Evolutionary conservation across 2,888 invertebrate genomes (phyloP), one percentile per base, ranked within the genome.

Genomic region (Lutraria lutraria): DNA sequence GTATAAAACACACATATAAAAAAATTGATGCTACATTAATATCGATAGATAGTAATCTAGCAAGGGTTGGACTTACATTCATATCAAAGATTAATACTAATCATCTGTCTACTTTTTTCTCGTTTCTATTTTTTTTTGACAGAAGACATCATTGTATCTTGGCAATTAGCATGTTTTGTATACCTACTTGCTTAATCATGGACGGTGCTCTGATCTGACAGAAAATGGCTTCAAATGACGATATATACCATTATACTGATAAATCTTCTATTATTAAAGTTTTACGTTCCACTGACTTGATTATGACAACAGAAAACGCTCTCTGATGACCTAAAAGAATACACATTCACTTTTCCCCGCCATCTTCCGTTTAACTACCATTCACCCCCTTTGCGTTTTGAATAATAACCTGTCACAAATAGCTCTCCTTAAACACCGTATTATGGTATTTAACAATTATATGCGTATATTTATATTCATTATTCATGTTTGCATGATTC

Each of bases 401-500:
- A 68, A 68, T 68, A 68, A 68, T 68, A 25, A 13, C 63, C n/a
- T n/a, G 63, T 25, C 63, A 25, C 63, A 25, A 68, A 68, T 3
- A 68, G 63, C 63, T n/a, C 63, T 68, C n/a, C 63, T 68, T 68
- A 68, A 68, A 25, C 63, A 68, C 63, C 63, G 25, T 25, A 25
- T 68, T 68, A 25, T 6, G 63, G 25, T 68, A 25, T 68, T 68
- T n/a, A 68, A 25, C 63, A 68, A 68, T 25, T 68, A 68, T 68
- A 68, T 68, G 63, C 63, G 25, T 25, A 68, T 68, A 25, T 68
- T 68, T 68, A 68, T 25, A 68, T 68, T 68, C 63, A n/a, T 68
- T 68, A 68, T 68, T 68, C 63, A 68, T 68, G n/a, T 68, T 68
- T 68, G 63, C 63, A 68, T 68, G 63, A n/a, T 25, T 68, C 63